Evolutionary conservation across 2,797 vertebrate species (phyloP), one percentile per base, ranked within the genome.

Genomic region (Helostoma temminkii): DNA sequence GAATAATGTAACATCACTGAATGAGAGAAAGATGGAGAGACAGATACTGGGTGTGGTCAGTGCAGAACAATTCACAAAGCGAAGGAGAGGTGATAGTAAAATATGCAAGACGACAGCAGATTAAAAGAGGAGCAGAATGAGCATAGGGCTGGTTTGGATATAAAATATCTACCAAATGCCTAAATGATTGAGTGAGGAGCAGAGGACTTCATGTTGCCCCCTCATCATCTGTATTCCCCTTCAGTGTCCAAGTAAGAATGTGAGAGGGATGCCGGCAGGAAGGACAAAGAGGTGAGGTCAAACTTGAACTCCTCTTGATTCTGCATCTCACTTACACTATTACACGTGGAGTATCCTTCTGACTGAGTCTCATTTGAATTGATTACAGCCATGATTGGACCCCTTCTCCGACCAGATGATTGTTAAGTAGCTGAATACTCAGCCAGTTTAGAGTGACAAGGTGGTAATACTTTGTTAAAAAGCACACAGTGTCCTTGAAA

Each of bases 211-310:
- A 47, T 68, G 60, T 77, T 53, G 67, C 6, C 46, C 60, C n/a
- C 62, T 34, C 72, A 9, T 75, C 80, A 67, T 86, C 79, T 71
- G 66, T 54, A 66, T 84, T 84, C 78, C 26, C 66, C 52, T 74
- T 59, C 71, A 45, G n/a, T n/a, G n/a, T n/a, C n/a, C n/a, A n/a
- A n/a, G n/a, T n/a, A n/a, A n/a, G 24, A 59, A 52, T 30, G 9
- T 9, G 6, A 43, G 19, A 50, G 56, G 42, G 46, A 71, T 26
- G 55, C 66, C 43, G 67, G 59, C 9, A 2, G 45, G 50, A 60
- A 46, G 72, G 71, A 68, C 48, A 16, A 36, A 59, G 74, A 69
- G 75, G 66, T 46, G 49, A 65, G 60, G 80, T 86, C 74, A 48
- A 9, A 81, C 22, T 58, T 22, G 7, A 53, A 53, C 36, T 36